Evolutionary conservation across 2,888 invertebrate genomes (phyloP).

Genomic region (Alloscopus bannaensis): DNA sequence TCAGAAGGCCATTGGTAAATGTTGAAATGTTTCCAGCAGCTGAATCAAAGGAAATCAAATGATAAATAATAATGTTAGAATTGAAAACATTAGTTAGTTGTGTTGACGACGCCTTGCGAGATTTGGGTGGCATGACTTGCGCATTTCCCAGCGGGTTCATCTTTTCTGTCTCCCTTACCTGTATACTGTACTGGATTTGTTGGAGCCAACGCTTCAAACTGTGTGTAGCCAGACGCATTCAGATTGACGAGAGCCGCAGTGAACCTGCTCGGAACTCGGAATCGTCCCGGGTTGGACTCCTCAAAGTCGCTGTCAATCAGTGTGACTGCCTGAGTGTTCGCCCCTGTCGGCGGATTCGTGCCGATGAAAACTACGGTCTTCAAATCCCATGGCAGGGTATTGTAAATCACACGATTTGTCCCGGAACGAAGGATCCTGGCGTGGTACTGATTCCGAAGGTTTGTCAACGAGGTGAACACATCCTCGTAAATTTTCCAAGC

Average conservation of each 20-base stretch:
- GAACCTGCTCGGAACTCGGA: conserved; percentile 64
- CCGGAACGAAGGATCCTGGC: conserved; percentile 54
- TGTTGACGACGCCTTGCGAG: no score
- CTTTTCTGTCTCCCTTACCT: no score
- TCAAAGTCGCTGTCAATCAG: conserved; percentile 55
- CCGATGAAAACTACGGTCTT: conserved; percentile 68
- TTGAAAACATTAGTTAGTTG: no score
- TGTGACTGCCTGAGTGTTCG: conserved; percentile 55
- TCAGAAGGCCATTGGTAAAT: conserved; percentile 56
- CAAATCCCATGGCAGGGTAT: conserved; percentile 65
- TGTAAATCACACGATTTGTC: conserved; percentile 54
- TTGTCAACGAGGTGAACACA: conserved; percentile 47
- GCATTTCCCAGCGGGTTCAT: no score
- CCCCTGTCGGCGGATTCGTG: conserved; percentile 39
- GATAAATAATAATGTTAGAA: no score
- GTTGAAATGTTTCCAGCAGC: no score
- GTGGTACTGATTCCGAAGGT: conserved; percentile 61
- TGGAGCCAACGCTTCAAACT: conserved; percentile 50
- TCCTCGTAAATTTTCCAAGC: conserved; percentile 74
- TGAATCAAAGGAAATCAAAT: no score
- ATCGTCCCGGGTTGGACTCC: conserved; percentile 57
- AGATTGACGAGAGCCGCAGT: conserved; percentile 65
- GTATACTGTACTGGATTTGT: no score
- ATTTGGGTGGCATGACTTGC: no score
- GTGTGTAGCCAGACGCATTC: conserved; percentile 53